Evolutionary conservation across 2,113 vertebrate genomes (phyloP).

Genomic region (Atractosteus spatula): DNA sequence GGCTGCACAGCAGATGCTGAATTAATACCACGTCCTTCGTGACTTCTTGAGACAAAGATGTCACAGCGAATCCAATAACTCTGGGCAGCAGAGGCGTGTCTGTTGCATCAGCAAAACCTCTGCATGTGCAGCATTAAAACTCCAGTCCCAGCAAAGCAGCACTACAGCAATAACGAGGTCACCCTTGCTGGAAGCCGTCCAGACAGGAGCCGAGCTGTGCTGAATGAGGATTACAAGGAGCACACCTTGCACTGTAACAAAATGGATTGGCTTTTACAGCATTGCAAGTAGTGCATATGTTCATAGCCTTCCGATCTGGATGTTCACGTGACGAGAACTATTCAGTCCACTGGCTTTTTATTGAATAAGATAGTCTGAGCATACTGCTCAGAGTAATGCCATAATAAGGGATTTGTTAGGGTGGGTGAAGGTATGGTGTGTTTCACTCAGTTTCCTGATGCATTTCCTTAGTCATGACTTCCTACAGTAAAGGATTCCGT

Average conservation of each 20-base stretch:
- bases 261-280: no score
- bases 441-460: no score
- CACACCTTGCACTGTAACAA: neutral
- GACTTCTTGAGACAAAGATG: slow-evolving; percentile 40
- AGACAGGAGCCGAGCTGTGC: slow-evolving; percentile 5
- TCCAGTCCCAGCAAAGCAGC: neutral
- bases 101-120: slow-evolving; percentile 53
- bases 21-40: neutral
- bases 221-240: slow-evolving; percentile 4
- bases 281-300: no score
- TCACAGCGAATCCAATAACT: slow-evolving; percentile 50
- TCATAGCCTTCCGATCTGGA: no score
- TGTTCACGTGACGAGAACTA: no score
- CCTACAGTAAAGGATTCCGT: no score
- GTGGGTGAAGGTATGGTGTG: no score
- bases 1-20: slow-evolving; percentile 1
- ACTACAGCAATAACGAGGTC: neutral
- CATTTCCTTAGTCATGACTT: no score
- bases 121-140: slow-evolving; percentile 47
- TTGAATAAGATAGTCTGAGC: no score
- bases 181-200: neutral
- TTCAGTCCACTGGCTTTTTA: no score
- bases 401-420: no score
- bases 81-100: slow-evolving; percentile 42
- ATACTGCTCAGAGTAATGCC: no score